Base-by-base conservation (phyloP, 2,888 invertebrate species). In the Clepsis dumicolana region DNA sequence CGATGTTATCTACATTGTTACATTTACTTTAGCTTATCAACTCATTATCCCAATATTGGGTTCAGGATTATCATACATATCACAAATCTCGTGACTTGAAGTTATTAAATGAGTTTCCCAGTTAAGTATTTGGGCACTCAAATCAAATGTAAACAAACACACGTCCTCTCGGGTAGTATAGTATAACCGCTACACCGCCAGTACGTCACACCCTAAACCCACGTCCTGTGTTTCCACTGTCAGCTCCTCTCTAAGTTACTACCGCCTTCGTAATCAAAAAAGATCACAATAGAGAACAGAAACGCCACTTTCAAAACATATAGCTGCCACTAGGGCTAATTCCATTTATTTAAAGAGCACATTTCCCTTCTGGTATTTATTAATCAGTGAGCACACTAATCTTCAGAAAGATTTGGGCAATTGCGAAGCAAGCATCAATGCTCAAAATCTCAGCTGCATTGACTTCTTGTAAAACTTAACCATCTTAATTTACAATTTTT, bases 21-120 rank as follows among this genome's bases (percentile, higher is more conserved):
- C 29, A 35, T 65, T 66, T 67, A 63, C 3, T 48, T 21, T 48
- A 48, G 21, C 48, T 48, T 48, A 18, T 48, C 48, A 48, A 48
- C 21, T 21, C 48, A 18, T 18, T 44, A 44, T 18, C 16, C 44
- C 2, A 56, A 32, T 12, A 44, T 50, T 52, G 52, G 32, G 14
- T 64, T 59, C 24, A 21, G 24, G 29, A 59, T 32, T 59, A 59
- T 29, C 29, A 63, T n/a, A 52, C 29, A 71, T 78, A 79, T 79
- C 80, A 80, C 80, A 80, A 77, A 71, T 74, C 70, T 63, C 59
- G 75, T 76, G 74, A 76, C 67, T 64, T 60, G 29, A 65, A 64
- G 52, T 52, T 56, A 57, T 53, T 21, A 48, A 57, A 35, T 10
- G 18, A 18, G 14, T 27, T 35, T 12, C 21, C 1, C 1, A 54